Base-by-base conservation (phyloP, 2,888 invertebrate species). In the Leucoma salicis region DNA sequence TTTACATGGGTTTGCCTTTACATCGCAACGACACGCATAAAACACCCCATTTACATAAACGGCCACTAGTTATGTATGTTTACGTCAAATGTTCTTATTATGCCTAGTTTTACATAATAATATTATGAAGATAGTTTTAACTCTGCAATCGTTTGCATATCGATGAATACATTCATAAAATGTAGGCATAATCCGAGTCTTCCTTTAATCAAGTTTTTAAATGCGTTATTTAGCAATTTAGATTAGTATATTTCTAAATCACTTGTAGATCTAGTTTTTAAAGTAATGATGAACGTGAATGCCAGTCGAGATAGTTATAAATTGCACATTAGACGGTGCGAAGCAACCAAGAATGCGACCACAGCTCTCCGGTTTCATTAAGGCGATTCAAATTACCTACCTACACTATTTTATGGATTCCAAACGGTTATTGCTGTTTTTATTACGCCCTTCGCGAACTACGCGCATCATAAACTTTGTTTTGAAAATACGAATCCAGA, bases 361-460 rank as follows among this genome's bases (percentile, higher is more conserved):
- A 45, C 70, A 65, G 16, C 45, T 55, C 58, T 70, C 63, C 34
- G 47, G 63, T 70, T 68, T 57, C 66, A 57, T 57, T 47, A 41
- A 37, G 43, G 35, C 48, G 39, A 27, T 13, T 4, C 8, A 7
- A 3, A 27, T 27, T n/a, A n/a, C 18, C 4, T 18, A 18, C 5
- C 27, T 5, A 7, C 27, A n/a, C n/a, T 6, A 29, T 13, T 35
- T 39, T 21, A 39, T 13, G 24, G 36, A 39, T 37, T 42, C 31
- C 39, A 42, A 43, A 42, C 38, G 49, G 47, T 48, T 56, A 56
- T 56, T 52, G 42, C 40, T 34, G 39, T 56, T 57, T 51, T 46
- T 49, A 59, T 48, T 39, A 18, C 44, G 31, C 21, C 11, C 3
- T n/a, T 5, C n/a, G 7, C 27, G 12, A 27, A 8, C 8, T 21